Conservation (phyloP, 2,113 vertebrate genomes). For the Leptosomus discolor region DNA sequence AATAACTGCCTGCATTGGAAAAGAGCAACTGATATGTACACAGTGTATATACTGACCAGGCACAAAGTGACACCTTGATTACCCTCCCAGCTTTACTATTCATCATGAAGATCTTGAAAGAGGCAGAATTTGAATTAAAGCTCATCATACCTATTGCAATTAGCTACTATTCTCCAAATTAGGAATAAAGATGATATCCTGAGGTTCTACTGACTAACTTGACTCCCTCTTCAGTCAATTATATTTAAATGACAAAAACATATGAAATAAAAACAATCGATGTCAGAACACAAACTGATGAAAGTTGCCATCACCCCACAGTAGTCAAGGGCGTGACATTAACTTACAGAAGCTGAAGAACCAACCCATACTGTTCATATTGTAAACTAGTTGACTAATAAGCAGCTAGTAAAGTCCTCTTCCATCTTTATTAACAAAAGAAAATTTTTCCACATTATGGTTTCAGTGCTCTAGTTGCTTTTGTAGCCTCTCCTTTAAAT, state of each 20-base stretch:
- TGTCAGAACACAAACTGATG: not conserved
- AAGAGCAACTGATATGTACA: not conserved
- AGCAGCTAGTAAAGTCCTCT: not conserved
- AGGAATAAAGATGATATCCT: not conserved
- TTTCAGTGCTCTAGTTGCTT: not conserved
- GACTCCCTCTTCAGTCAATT: not conserved
- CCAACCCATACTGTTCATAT: not conserved
- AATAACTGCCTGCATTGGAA: not conserved
- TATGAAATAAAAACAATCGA: not conserved
- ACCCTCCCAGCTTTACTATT: not conserved
- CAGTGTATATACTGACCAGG: not conserved
- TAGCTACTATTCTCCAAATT: not conserved
- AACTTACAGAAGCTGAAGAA: not conserved
- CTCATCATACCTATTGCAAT: not conserved
- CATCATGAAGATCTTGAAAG: too few species aligned
- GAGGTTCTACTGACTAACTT: not conserved
- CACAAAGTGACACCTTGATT: not conserved
- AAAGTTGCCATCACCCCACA: not conserved
- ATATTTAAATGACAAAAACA: not conserved
- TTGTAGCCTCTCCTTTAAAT: not conserved
- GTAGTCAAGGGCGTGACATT: not conserved
- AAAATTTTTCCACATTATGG: not conserved
- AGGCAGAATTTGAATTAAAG: too few species aligned
- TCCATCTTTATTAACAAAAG: not conserved
- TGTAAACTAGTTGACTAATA: not conserved